Conservation (phyloP, 2,797 vertebrate species). For the Chelon labrosus region DNA sequence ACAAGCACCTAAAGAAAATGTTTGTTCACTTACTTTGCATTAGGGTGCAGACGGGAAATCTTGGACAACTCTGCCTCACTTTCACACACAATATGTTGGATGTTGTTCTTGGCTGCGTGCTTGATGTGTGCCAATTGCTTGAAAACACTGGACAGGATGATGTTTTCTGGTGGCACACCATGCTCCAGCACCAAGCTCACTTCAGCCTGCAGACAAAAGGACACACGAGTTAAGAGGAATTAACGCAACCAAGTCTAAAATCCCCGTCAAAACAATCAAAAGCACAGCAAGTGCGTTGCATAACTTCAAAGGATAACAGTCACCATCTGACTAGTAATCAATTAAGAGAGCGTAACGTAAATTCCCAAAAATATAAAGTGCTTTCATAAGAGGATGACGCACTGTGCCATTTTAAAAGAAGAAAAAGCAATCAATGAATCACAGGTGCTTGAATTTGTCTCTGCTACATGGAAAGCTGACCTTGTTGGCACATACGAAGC, state of each 20-base stretch:
- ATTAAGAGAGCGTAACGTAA: conserved; percentile 54
- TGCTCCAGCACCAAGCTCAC: conserved; percentile 91
- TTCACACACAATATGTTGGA: conserved; percentile 94
- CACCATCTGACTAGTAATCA: conserved; percentile 52
- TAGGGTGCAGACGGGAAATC: conserved; percentile 93
- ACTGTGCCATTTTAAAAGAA: conserved; percentile 3
- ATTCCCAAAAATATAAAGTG: conserved; percentile 36
- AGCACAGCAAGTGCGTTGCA: conserved; percentile 21
- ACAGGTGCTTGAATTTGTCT: neutral
- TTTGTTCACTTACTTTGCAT: conserved; percentile 89
- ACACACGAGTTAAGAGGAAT: conserved; percentile 1
- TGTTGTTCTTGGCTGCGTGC: conserved; percentile 92
- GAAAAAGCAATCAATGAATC: conserved; percentile 7
- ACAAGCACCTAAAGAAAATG: neutral
- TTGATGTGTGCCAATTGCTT: conserved; percentile 97
- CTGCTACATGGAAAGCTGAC: conserved; percentile 70
- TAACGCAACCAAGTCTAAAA: conserved; percentile 20
- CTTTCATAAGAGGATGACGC: conserved; percentile 57
- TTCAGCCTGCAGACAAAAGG: conserved; percentile 87
- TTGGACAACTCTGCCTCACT: conserved; percentile 94
- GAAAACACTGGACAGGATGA: conserved; percentile 94
- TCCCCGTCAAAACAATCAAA: conserved; percentile 28
- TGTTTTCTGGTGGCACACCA: conserved; percentile 93
- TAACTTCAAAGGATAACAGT: conserved; percentile 36
- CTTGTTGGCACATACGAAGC: conserved; percentile 97